Evolutionary conservation across 2,797 vertebrate species (phyloP), one percentile per base, ranked within the genome.

Genomic region (Schizopygopsis malacanthus): DNA sequence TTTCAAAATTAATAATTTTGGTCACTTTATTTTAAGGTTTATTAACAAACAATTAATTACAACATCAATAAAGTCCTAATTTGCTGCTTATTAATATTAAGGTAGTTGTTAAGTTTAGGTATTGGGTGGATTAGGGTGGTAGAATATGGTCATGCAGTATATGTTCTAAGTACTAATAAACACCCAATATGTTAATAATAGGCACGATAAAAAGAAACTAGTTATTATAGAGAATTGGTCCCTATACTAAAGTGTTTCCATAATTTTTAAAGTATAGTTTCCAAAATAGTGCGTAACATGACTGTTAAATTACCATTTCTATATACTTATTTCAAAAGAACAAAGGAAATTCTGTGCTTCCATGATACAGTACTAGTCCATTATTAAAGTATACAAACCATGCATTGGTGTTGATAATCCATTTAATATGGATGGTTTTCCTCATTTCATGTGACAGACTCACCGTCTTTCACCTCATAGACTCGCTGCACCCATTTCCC

Each of bases 391-490:
- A 13, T 54, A 25, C 12, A 43, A 67, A 28, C 16, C 10, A 84
- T 9, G 22, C 20, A 52, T 20, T 22, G 8, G 39, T 39, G 15
- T 43, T 52, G 61, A 33, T n/a, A 67, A 67, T 28, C 4, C 33
- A 77, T n/a, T 7, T 52, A 15, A 77, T 25, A 54, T 3, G 37
- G 37, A 3, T 59, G n/a, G 16, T 37, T 76, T 37, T 39, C 6
- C 41, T 41, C 16, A 3, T 28, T 73, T 67, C 15, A 4, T 11
- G 47, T 45, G 59, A 45, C 73, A 15, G 16, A 56, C 95, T 89
- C 92, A 99, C 98, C 98, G 89, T 97, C 95, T 89, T 95, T 94
- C 86, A 95, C 93, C 65, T 97, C 95, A 1, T 95, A 97, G 90
- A 96, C 88, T 79, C 61, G 92, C 1, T 94, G 93, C 45, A 92